Evolutionary conservation across 2,888 invertebrate species (phyloP), one percentile per base, ranked within the genome.

Genomic region (Hyalella azteca): DNA sequence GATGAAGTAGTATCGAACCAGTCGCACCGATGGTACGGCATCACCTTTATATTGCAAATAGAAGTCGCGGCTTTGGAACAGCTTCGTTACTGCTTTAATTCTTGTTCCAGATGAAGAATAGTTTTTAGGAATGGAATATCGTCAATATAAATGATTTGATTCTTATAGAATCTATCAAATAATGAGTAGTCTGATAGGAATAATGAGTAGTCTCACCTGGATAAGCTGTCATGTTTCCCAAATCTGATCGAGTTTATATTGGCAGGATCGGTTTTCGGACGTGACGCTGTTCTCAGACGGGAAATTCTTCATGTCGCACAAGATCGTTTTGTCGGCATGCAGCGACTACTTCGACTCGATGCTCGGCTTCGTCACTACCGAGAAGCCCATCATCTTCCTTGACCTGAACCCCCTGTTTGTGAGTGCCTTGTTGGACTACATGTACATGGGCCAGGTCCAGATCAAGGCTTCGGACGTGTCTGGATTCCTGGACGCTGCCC

Each of bases 311-410:
- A 19, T 9, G 36, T 11, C 66, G 7, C 75, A 75, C 75, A 41
- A 41, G 26, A 19, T 75, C 2, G 75, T 75, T 19, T 22, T 75
- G 40, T 45, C 41, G 11, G 26, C 41, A 29, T 75, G 75, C 45
- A 45, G 41, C 26, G 75, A 75, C 36, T 75, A 75, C 75, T 75
- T 75, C 45, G 29, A 5, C 2, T 26, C 75, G 2, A 75, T 75
- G 41, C 40, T 75, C 3, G 3, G 29, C 45, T 13, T 3, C 39
- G n/a, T 19, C 39, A 36, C 36, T 15, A 22, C 36, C 29, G 36
- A 36, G 36, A n/a, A 32, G 15, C 66, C 36, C 32, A 66, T 36
- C 13, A 66, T 66, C 66, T 32, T 36, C 19, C 29, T 66, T 19
- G 66, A 66, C 66, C 29, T 66, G 36, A n/a, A 32, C 9, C 66